phyloP scores from a whole-genome alignment of 2,113 vertebrate species.

The Cyprinodon tularosa region DNA sequence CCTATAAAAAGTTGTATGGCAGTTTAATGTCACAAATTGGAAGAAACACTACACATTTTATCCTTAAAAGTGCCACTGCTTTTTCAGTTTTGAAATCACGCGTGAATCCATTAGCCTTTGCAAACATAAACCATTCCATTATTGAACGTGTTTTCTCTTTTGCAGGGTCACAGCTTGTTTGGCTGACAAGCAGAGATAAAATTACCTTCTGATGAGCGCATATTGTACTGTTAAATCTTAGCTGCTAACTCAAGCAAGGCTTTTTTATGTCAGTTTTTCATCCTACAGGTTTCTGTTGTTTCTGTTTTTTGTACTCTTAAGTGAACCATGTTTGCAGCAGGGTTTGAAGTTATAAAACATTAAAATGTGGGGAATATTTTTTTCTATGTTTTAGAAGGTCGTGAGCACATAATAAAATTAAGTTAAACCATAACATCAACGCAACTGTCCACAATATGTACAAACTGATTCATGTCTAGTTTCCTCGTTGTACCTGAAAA shows the following conservation, averaged over 20 bases:
- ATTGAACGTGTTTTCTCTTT: not conserved
- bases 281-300: not conserved
- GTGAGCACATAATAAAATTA: too few species aligned
- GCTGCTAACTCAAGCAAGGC: not conserved
- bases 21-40: not conserved
- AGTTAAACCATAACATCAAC: too few species aligned
- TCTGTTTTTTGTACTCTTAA: not conserved
- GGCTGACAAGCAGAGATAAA: slow-evolving; percentile 17
- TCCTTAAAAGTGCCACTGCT: slow-evolving; percentile 6
- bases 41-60: not conserved
- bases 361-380: not conserved
- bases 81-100: slow-evolving; percentile 5
- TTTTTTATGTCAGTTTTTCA: not conserved
- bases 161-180: not conserved
- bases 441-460: too few species aligned
- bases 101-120: not conserved
- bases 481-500: too few species aligned
- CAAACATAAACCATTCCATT: slow-evolving; percentile 1
- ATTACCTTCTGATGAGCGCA: slow-evolving; percentile 14
- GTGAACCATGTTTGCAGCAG: not conserved
- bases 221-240: not conserved
- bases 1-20: not conserved
- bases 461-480: too few species aligned
- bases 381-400: too few species aligned
- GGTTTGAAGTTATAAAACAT: not conserved